Evolutionary conservation across 92 coral and sea anemone genomes (phyloP), one percentile per base, ranked within the genome.

Genomic region (Phenganax stokvisi): DNA sequence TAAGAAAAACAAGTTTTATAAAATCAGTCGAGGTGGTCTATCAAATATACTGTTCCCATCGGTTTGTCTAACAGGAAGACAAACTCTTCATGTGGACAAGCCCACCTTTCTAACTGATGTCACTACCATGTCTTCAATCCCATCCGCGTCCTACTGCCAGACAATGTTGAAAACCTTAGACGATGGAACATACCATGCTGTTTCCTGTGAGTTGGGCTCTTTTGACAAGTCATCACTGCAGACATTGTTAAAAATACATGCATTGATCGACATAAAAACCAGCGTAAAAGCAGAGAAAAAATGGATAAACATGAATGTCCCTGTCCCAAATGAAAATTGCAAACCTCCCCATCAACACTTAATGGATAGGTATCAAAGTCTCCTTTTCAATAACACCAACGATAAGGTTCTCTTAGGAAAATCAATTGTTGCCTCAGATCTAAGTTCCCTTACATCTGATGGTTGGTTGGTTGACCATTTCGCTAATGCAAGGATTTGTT

Each of bases 401-500:
- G 70, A 58, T 20, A 29, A 67, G 31, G 82, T 81, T 3, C 81
- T 81, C 54, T 25, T 85, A 54, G 69, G 51, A 64, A 64, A 76
- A 29, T 57, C 86, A 57, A 75, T 74, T 56, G 62, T 86, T 15
- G 25, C 89, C 15, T 74, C 86, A 16, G 86, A 86, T 52, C 54
- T 86, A 51, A 80, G 57, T 12, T 81, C 73, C 61, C 89, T 86
- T 9, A 83, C 89, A 6, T 52, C 82, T 29, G 76, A 77, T 82
- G 82, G 78, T 59, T 86, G 82, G 78, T 59, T 86, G 84, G 87
- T 52, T 82, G 7, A 81, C 61, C 64, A 63, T 86, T 54, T 79
- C 89, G 44, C n/a, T 76, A 58, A 82, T 76, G 16, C 63, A 83
- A 11, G 79, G 57, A 7, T 86, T 86, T 53, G 63, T 81, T 25